phyloP scores from a whole-genome alignment of 2,113 vertebrate species.

The Triplophysa rosa region DNA sequence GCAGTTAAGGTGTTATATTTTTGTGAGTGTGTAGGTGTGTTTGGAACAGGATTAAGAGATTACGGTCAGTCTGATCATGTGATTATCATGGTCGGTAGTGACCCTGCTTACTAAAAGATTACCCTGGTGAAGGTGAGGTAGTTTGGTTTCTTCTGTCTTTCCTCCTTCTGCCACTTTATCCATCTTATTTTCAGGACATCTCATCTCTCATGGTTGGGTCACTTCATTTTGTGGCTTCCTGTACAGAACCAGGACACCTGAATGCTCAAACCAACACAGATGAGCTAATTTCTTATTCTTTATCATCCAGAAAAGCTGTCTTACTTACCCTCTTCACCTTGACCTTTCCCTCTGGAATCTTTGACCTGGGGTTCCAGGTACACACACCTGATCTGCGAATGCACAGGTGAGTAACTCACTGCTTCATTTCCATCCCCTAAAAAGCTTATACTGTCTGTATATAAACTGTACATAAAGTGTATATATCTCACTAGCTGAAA shows the following conservation, averaged over 20 bases:
- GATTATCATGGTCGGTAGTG: conserved; percentile 64
- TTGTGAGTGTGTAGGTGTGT: conserved; percentile 45
- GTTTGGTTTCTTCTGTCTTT: conserved; percentile 36
- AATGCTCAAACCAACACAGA: background rate
- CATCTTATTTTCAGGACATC: conserved; percentile 33
- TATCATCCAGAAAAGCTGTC: background rate
- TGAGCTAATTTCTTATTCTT: background rate
- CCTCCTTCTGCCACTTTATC: conserved; percentile 47
- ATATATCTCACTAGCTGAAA: background rate
- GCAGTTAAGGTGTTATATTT: background rate
- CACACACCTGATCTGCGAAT: background rate
- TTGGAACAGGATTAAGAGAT: conserved; percentile 73
- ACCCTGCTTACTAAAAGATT: conserved; percentile 75
- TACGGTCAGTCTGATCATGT: conserved; percentile 70
- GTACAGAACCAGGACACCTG: background rate
- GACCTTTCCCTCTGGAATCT: conserved; percentile 19
- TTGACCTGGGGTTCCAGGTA: conserved; percentile 1
- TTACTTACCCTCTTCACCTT: conserved; percentile 6
- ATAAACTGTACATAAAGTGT: too few relatives aligned
- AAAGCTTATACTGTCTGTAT: too few relatives aligned
- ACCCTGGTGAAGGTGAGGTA: conserved; percentile 65
- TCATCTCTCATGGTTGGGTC: conserved; percentile 43
- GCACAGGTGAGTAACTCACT: conserved; percentile 46
- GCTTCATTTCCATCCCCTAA: background rate
- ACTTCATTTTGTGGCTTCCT: conserved; percentile 8